Percentiles rank a stretch among this genome's conserved stretches.
Conservation (phyloP, 1,140 invertebrate species). For the Danaus plexippus region DNA sequence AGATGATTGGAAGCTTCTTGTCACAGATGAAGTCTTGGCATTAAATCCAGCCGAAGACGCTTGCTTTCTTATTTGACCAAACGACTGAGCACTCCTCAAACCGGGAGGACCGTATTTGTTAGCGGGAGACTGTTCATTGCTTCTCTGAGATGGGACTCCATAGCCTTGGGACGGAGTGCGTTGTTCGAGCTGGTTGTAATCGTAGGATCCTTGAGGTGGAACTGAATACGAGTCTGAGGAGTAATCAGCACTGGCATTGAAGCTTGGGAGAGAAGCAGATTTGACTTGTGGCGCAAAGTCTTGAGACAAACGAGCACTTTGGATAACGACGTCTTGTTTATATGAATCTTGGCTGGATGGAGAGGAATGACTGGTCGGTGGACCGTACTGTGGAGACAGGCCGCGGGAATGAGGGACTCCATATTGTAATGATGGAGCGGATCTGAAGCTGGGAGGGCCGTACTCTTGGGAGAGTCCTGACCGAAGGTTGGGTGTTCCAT, state of each 20-base stretch:
- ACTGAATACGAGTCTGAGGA: constrained; percentile 32
- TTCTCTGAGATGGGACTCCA: constrained; percentile 33
- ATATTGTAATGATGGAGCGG: constrained; percentile 22
- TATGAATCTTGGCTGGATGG: no score
- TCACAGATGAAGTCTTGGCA: constrained; percentile 13
- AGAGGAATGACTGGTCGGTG: constrained; percentile 9
- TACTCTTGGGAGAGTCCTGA: constrained; percentile 33
- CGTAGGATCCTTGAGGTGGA: constrained; percentile 24
- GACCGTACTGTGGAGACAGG: constrained; percentile 30
- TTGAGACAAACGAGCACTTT: constrained; percentile 18
- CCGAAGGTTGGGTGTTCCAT: constrained; percentile 10
- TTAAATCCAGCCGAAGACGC: constrained; percentile 26
- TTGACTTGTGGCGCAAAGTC: constrained; percentile 22
- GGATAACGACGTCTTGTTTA: constrained; percentile 6
- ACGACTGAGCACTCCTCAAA: constrained; percentile 17
- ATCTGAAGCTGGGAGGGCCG: constrained; percentile 12
- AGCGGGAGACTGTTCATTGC: constrained; percentile 27
- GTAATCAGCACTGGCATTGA: constrained; percentile 10
- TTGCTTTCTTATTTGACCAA: constrained; percentile 25
- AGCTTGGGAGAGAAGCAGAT: constrained; percentile 2
- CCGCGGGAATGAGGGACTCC: constrained; percentile 21
- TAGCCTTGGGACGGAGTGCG: constrained; percentile 34
- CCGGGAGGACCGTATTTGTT: constrained; percentile 32
- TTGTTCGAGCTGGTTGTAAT: constrained; percentile 27
- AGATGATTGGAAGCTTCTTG: constrained; percentile 15